phyloP scores from a whole-genome alignment of 2,797 vertebrate species.

The Botia almorhae region DNA sequence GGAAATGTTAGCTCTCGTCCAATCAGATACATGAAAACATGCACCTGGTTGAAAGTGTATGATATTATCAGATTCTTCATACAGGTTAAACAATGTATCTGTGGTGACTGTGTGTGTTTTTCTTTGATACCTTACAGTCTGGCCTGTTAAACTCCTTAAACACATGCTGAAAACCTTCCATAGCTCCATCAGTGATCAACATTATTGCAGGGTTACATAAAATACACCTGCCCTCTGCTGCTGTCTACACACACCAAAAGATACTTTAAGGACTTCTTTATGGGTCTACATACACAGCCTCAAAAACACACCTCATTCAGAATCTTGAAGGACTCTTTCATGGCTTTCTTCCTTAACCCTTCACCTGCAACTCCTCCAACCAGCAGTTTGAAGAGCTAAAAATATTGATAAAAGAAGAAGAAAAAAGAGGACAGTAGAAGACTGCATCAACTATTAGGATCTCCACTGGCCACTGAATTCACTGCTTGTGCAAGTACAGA shows the following conservation, averaged over 20 bases:
- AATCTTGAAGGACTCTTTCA: conserved; percentile 92
- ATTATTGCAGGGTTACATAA: conserved; percentile 98
- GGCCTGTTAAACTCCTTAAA: conserved; percentile 96
- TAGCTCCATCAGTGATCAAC: conserved; percentile 91
- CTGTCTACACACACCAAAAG: conserved; percentile 81
- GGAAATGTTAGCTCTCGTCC: conserved; percentile 94
- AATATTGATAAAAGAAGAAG: conserved; percentile 1
- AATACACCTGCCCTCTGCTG: conserved; percentile 84
- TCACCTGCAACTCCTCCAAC: conserved; percentile 88
- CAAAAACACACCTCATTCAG: conserved; percentile 80
- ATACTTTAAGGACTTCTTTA: not conserved
- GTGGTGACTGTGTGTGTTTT: conserved; percentile 1
- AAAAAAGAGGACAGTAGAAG: not conserved
- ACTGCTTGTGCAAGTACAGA: not conserved
- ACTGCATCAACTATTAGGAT: not conserved
- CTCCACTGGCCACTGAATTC: not conserved
- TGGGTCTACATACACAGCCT: not conserved
- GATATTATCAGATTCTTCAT: not conserved
- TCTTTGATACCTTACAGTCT: conserved; percentile 85
- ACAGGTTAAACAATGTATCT: conserved; percentile 8
- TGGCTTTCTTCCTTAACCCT: conserved; percentile 91
- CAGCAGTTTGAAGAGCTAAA: conserved; percentile 92
- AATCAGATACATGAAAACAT: conserved; percentile 96
- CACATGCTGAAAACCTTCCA: conserved; percentile 91
- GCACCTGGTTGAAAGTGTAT: conserved; percentile 78